A percentile compares a stretch with the other conserved stretches of the same genome.
Evolutionary conservation across 2,113 vertebrate species (phyloP).

Genomic region (Melospiza melodia): DNA sequence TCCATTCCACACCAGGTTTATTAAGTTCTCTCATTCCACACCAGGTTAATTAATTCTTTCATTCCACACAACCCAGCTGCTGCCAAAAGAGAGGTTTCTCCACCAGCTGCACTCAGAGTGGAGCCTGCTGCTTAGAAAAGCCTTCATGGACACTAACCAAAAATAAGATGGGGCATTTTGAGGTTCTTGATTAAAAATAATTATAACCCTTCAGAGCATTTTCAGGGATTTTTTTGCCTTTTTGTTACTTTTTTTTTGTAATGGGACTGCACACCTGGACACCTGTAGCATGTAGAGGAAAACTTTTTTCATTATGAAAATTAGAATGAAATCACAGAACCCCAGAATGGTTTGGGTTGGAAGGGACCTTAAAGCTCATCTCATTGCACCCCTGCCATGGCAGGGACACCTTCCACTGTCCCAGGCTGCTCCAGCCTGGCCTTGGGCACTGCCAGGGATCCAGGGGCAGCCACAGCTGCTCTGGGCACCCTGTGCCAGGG

Average conservation of each 20-base stretch:
- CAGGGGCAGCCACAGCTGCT: background rate
- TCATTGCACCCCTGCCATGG: rapidly evolving
- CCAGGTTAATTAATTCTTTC: background rate
- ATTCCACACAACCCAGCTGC: background rate
- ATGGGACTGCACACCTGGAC: background rate
- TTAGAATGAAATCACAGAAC: background rate
- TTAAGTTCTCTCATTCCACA: background rate
- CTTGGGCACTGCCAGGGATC: background rate
- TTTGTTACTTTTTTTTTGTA: too few species aligned
- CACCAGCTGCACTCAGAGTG: background rate
- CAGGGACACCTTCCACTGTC: background rate
- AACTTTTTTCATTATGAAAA: background rate
- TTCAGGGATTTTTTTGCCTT: background rate
- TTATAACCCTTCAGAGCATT: background rate
- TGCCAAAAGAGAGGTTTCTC: background rate
- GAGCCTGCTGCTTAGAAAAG: background rate
- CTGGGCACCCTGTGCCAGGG: background rate
- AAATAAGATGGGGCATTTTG: background rate
- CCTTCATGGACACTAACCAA: background rate
- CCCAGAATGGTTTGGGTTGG: background rate
- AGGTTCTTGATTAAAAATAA: background rate
- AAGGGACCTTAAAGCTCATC: rapidly evolving
- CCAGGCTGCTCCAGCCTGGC: background rate
- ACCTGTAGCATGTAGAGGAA: background rate
- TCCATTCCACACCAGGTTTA: background rate